A percentile compares a stretch with the other conserved stretches of the same genome.
Evolutionary conservation across 2,113 vertebrate species (phyloP).

Genomic region (Apaloderma vittatum): DNA sequence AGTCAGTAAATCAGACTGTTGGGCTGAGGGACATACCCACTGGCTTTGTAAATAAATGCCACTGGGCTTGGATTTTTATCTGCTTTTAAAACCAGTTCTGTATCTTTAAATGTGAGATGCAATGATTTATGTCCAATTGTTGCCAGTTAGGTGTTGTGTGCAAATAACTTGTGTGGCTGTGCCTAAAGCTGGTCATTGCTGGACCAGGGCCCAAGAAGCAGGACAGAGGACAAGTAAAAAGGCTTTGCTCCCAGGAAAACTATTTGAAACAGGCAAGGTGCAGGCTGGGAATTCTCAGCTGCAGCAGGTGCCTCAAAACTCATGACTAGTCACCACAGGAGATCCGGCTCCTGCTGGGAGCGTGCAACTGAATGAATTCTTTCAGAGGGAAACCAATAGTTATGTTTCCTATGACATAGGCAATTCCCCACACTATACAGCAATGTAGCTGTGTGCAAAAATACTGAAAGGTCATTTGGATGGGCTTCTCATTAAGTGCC

Average conservation of each 20-base stretch:
- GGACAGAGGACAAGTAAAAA: background rate
- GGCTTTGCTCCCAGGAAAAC: background rate
- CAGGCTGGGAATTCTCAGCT: background rate
- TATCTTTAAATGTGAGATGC: background rate
- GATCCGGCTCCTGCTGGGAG: background rate
- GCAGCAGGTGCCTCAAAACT: background rate
- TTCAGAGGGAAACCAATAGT: background rate
- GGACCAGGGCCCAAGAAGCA: background rate
- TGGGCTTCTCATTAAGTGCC: background rate
- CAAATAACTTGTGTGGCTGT: background rate
- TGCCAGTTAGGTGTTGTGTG: background rate
- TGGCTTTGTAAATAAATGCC: background rate
- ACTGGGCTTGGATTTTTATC: background rate
- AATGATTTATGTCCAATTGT: background rate
- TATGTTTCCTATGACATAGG: background rate
- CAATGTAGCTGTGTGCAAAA: rapidly evolving
- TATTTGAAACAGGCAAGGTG: background rate
- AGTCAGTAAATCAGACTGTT: background rate
- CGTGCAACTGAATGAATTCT: background rate
- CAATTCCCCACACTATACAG: background rate
- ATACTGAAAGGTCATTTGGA: background rate
- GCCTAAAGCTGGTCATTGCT: background rate
- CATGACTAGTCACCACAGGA: background rate
- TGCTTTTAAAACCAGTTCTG: background rate
- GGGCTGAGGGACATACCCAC: background rate